Conservation (phyloP, 2,113 vertebrate species). For the Clarias gariepinus region DNA sequence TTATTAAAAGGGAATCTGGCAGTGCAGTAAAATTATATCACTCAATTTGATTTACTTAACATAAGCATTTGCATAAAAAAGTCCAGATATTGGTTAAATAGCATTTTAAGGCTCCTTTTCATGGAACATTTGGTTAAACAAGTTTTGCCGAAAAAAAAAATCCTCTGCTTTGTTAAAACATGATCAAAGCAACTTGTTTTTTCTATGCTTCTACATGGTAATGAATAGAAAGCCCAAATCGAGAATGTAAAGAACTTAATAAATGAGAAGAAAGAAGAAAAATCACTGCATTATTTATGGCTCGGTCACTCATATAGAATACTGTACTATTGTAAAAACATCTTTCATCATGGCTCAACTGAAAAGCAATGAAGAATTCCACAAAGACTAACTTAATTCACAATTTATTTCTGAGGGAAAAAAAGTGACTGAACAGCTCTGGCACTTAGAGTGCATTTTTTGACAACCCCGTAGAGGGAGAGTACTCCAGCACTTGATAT, state of each 20-base stretch:
- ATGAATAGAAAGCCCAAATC: not conserved
- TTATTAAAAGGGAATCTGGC: not conserved
- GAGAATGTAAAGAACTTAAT: not conserved
- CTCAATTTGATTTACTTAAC: not conserved
- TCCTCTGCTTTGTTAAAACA: not conserved
- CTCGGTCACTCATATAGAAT: not conserved
- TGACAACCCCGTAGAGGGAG: not conserved
- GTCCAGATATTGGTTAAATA: not conserved
- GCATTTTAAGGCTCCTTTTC: not conserved
- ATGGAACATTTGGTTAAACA: not conserved
- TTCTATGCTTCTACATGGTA: not conserved
- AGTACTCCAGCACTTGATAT: not conserved
- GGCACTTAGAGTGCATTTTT: not conserved
- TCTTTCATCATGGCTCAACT: not conserved
- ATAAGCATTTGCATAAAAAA: not conserved
- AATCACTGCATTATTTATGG: conserved; percentile 14
- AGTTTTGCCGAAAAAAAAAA: not conserved
- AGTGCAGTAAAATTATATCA: not conserved
- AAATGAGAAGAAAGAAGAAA: not conserved
- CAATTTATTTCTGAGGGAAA: not conserved
- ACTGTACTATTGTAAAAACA: not conserved
- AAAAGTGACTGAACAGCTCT: not conserved
- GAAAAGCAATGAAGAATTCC: not conserved
- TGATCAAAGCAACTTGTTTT: not conserved
- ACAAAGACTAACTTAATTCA: conserved; percentile 24